Conservation (phyloP, 1,140 invertebrate genomes). For the Zaprionus camerounensis region DNA sequence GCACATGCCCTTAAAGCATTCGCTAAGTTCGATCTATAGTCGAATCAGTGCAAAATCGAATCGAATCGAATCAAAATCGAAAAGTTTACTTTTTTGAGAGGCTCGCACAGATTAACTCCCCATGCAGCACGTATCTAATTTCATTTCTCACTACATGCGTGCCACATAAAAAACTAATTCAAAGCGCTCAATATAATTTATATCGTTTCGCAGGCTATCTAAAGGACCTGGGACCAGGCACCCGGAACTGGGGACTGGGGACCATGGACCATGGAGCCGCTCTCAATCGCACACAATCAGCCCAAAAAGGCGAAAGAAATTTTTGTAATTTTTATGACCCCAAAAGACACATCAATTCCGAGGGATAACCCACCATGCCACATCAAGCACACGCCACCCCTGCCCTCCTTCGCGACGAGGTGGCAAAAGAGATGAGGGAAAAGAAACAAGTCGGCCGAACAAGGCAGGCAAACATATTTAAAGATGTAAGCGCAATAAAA, state of each 20-base stretch:
- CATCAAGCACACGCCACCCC: conserved; percentile 17
- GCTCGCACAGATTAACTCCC: conserved; percentile 63
- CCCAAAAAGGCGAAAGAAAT: conserved; percentile 70
- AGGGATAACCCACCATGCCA: conserved; percentile 39
- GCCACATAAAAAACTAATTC: conserved; percentile 80
- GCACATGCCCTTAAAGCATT: conserved; percentile 22
- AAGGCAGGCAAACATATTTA: conserved; percentile 73
- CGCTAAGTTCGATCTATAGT: neutral
- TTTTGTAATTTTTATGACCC: conserved; percentile 82
- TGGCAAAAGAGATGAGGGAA: conserved; percentile 1
- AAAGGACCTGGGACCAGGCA: conserved; percentile 47
- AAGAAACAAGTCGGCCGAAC: conserved; percentile 35
- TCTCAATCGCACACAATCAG: conserved; percentile 71
- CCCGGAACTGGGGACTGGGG: neutral
- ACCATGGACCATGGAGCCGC: neutral
- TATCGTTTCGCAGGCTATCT: conserved; percentile 70
- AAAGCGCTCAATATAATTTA: conserved; percentile 81
- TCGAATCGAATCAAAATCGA: neutral
- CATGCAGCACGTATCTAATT: conserved; percentile 75
- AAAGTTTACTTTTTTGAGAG: conserved; percentile 34
- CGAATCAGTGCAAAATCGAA: conserved; percentile 41
- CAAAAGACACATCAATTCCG: conserved; percentile 81
- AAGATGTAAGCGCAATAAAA: conserved; percentile 82
- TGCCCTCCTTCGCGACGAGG: neutral
- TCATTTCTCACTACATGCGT: conserved; percentile 65